These are phyloP conservation scores for Crenichthys baileyi DNA, from an alignment of 2,797 vertebrate genomes.

Conservation along the genomic window DNA sequence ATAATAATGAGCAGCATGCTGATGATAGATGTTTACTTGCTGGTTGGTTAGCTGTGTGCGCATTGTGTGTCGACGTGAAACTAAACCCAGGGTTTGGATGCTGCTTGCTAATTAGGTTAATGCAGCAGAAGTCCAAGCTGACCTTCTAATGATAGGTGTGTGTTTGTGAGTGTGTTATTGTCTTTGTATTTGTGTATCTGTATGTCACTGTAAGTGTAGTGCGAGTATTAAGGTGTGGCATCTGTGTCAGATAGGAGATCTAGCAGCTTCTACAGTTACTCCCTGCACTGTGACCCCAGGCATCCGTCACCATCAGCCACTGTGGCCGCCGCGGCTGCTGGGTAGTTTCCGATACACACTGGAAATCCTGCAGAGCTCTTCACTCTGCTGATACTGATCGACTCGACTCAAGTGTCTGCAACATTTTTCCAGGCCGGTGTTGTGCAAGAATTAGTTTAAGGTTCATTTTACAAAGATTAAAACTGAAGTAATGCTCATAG, in stretches of 20 bases:
- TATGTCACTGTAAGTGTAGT: conserved; percentile 8
- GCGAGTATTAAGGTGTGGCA: conserved; percentile 59
- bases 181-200: conserved; percentile 23
- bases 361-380: conserved; percentile 36
- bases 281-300: conserved; percentile 24
- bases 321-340: neutral
- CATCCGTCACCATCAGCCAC: conserved; percentile 28
- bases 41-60: conserved; percentile 31
- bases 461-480: neutral
- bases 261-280: conserved; percentile 66
- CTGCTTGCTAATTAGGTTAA: conserved; percentile 83
- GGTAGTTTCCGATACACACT: conserved; percentile 47
- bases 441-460: neutral
- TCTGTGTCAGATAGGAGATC: conserved; percentile 75
- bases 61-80: conserved; percentile 63
- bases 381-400: conserved; percentile 35
- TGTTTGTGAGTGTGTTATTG: conserved; percentile 28
- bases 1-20: conserved; percentile 64
- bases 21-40: conserved; percentile 63
- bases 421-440: conserved; percentile 30
- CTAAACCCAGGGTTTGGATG: conserved; percentile 55
- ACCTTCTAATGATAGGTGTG: conserved; percentile 23
- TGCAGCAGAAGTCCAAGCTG: conserved; percentile 74
- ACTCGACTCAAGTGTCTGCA: conserved; percentile 36
- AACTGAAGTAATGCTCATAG: neutral